Base-by-base conservation (phyloP, 2,113 vertebrate species). In the Embiotoca jacksoni region DNA sequence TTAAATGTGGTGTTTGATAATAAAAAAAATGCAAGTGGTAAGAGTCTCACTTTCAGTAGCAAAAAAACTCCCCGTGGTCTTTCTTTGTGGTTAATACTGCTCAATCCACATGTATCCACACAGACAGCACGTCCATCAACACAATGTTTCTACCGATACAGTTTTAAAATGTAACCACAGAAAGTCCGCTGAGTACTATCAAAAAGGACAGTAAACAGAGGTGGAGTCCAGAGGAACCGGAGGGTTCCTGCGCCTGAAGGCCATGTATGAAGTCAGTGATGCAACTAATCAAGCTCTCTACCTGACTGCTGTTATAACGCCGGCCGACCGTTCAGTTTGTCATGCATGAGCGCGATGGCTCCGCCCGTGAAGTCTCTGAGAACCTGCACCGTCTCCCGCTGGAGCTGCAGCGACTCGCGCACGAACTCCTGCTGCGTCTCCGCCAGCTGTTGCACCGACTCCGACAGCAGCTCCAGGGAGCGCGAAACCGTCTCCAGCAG, bases 391-490 rank as follows among this genome's bases (percentile, higher is more conserved):
- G 92, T 95, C 71, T 95, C 94, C 31, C 94, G 75, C 89, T 95
- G 95, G 55, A 95, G 87, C 77, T 89, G 91, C 85, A 95, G 79
- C 3, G 95, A 94, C 78, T 95, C 94, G 0, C 93, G 92, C 7
- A 92, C 92, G 68, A 95, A 95, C 83, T 95, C 94, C 87, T 94
- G 94, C 89, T 95, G 95, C 0, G 93, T 94, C 86, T 95, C 95
- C 1, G 93, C 93, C 53, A 95, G 87, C 91, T 94, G 93, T 90
- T 95, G 94, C 80, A 95, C 89, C 0, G 95, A 95, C 91, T 94
- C 94, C 0, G 95, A 91, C 76, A 95, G 91, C 7, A 94, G 91
- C 91, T 95, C 94, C 36, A 95, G 88, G 1, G 95, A 95, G 74
- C 93, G 94, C 0, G 94, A 94, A 30, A 95, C 92, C 0, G 94